Base-by-base conservation (phyloP, 64 coral and sea anemone species). In the Montipora foliosa region DNA sequence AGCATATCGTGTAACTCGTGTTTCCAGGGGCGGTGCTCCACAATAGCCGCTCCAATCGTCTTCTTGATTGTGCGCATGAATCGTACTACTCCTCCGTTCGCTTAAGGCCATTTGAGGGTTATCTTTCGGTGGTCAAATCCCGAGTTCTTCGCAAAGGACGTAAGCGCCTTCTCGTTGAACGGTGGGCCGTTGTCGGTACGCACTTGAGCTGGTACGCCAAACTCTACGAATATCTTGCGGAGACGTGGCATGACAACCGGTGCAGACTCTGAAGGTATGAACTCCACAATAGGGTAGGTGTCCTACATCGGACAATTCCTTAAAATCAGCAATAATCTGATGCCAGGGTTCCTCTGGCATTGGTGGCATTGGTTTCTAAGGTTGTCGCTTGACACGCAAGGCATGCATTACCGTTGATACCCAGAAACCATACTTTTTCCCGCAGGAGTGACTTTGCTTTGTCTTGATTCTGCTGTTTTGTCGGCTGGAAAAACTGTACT, bases 1-100 rank as follows among this genome's bases (percentile, higher is more conserved):
- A 92, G 90, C 47, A 92, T 50, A 9, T 92, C 79, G 57, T 67
- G 82, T 8, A 92, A 67, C 57, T 92, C 90, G 15, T 92, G 79
- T 49, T 92, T 83, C 90, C 90, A 92, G 15, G 60, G 90, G 47
- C 80, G 90, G 19, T 84, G 24, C 11, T 60, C 70, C 29, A 84
- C 79, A 22, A 83, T 92, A 19, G 90, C 90, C 52, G 90, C 90
- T 55, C 84, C 90, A 8, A 83, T 92, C 24, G 90, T 21, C 53
- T 73, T 92, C 67, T 82, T 92, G 17, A 46, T 10, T 10, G 52
- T 55, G 2, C 52, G 52, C 52, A 55, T 55, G 52, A 55, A 55
- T 0, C 52, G 52, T 21, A 67, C 72, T 9, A 17, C 80, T 50
- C 57, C 80, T 48, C 50, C 50, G 2, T 82, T 82, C 7, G 44